phyloP scores from a whole-genome alignment of 2,113 vertebrate species.

The Cottus gobio region DNA sequence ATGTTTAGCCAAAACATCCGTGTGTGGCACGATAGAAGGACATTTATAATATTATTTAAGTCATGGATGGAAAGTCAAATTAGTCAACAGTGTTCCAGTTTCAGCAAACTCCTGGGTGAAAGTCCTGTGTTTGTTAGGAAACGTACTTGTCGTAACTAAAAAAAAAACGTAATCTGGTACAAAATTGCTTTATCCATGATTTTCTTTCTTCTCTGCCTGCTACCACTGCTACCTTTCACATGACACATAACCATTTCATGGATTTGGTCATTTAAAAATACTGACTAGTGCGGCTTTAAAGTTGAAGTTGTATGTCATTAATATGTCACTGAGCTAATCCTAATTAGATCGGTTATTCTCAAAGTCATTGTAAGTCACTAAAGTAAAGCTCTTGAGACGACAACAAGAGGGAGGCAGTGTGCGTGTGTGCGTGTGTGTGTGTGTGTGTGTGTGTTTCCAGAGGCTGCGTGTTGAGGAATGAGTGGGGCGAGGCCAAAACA shows the following conservation, averaged over 20 bases:
- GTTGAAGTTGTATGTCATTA: not conserved
- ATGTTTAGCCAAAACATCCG: not conserved
- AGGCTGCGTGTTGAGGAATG: slow-evolving; percentile 40
- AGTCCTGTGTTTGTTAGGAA: too few species aligned
- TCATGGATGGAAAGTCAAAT: too few species aligned
- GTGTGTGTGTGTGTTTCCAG: not conserved
- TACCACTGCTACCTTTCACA: not conserved
- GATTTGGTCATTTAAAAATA: not conserved
- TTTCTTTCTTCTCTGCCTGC: not conserved
- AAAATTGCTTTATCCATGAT: not conserved
- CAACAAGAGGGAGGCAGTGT: too few species aligned
- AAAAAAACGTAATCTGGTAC: too few species aligned
- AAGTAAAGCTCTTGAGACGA: not conserved
- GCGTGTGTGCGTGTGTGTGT: slow-evolving; percentile 4
- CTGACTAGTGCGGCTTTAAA: not conserved
- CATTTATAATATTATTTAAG: not conserved
- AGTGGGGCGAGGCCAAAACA: slow-evolving; percentile 56
- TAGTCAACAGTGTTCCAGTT: too few species aligned
- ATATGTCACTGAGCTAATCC: not conserved
- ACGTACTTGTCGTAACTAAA: too few species aligned
- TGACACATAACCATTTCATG: not conserved
- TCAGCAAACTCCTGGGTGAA: too few species aligned
- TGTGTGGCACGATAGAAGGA: not conserved
- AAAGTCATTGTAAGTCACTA: not conserved
- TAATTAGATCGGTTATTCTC: not conserved